Conservation (phyloP, 37 sponge, comb jelly and placozoan species). For the Oopsacas minuta region DNA sequence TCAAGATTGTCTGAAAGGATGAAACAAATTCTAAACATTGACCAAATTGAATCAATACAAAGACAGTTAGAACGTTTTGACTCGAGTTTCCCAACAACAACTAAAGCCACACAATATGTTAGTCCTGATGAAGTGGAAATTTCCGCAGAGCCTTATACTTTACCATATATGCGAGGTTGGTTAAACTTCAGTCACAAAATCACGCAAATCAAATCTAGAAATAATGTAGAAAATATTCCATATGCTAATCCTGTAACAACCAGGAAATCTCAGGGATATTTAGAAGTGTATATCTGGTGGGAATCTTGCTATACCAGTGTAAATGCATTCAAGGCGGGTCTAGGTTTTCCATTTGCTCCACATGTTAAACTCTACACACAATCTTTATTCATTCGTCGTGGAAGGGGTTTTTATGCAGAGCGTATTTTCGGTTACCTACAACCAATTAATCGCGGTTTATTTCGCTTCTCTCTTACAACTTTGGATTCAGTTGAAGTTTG, state of each 20-base stretch:
- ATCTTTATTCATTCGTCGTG: neutral
- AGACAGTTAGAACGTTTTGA: neutral
- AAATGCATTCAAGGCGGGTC: neutral
- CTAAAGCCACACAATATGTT: neutral
- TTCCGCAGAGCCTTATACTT: neutral
- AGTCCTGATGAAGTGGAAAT: neutral
- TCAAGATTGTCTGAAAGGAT: neutral
- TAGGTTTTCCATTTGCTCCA: neutral
- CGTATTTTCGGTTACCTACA: neutral
- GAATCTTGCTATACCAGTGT: constrained; percentile 3
- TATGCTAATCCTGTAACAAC: neutral
- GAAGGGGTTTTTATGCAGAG: neutral
- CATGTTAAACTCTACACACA: neutral
- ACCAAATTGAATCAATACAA: neutral
- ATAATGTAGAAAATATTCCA: neutral
- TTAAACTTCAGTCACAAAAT: neutral
- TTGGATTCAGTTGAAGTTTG: neutral
- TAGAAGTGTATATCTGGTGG: neutral
- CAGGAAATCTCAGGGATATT: neutral
- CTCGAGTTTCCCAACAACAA: neutral
- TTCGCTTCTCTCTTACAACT: neutral
- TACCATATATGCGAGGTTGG: neutral
- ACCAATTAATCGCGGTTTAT: neutral
- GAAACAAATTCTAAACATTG: neutral
- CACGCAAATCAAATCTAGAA: neutral